Evolutionary conservation across 2,797 vertebrate species (phyloP).

Genomic region (Novumbra hubbsi): DNA sequence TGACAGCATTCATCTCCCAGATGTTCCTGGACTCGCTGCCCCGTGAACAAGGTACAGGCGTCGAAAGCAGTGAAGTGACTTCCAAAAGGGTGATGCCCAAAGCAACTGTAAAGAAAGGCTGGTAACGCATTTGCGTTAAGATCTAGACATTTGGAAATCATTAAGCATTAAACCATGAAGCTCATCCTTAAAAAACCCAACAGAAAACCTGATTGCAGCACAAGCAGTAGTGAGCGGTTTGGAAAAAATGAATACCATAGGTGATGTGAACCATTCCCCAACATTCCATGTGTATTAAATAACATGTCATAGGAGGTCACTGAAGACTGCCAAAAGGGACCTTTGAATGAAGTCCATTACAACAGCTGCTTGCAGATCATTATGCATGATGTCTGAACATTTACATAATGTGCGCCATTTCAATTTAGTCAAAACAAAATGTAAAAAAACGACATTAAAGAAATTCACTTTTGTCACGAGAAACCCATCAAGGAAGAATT

Average conservation of each 20-base stretch:
- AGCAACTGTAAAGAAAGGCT: constrained; percentile 9
- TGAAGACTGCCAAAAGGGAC: background rate
- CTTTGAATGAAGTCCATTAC: background rate
- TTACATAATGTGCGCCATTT: background rate
- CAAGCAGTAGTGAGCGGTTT: background rate
- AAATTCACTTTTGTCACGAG: background rate
- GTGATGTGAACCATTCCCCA: background rate
- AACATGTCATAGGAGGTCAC: background rate
- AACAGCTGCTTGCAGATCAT: background rate
- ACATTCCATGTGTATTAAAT: background rate
- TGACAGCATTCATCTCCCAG: constrained; percentile 8
- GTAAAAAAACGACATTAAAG: background rate
- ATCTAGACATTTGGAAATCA: background rate
- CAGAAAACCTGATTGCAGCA: background rate
- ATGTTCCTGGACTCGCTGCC: constrained; percentile 3
- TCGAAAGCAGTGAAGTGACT: background rate
- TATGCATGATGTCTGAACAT: background rate
- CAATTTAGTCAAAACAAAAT: background rate
- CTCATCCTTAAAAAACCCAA: background rate
- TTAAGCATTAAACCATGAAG: background rate
- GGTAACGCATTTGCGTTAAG: background rate
- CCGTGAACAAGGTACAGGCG: background rate
- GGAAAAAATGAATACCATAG: background rate
- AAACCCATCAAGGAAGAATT: too few relatives aligned
- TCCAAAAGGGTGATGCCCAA: constrained; percentile 1